These are phyloP conservation scores for Aphodius sticticus DNA, from an alignment of 2,888 invertebrate genomes.

Conservation along the genomic window DNA sequence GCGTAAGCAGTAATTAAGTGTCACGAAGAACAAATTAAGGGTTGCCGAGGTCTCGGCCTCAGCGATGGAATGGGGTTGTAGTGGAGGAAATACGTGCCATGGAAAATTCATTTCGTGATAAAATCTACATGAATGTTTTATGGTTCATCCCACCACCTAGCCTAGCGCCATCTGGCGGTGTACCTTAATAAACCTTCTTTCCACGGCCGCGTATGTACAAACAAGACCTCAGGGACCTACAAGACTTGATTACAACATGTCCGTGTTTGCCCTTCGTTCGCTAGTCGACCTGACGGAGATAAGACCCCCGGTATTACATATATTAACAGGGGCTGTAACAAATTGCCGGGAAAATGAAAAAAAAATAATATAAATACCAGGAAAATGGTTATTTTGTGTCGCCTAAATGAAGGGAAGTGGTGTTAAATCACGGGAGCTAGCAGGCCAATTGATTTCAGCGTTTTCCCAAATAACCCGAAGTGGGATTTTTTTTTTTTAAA, in stretches of 20 bases:
- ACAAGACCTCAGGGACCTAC: conserved; percentile 38
- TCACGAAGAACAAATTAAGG: conserved; percentile 4
- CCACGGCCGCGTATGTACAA: conserved; percentile 38
- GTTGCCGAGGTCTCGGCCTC: background rate
- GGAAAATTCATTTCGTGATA: conserved; percentile 35
- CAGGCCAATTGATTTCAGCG: no score
- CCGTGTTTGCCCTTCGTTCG: background rate
- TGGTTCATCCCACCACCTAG: conserved; percentile 34
- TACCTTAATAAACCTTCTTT: conserved; percentile 40
- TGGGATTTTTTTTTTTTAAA: no score
- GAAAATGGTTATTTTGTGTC: no score
- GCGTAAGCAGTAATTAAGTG: background rate
- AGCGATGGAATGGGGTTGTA: background rate
- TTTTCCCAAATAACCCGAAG: no score
- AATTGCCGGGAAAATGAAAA: background rate
- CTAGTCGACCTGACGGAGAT: background rate
- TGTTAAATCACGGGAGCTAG: no score
- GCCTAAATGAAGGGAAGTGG: no score
- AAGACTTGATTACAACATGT: conserved; percentile 36
- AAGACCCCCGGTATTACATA: conserved; percentile 10
- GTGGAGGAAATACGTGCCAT: background rate
- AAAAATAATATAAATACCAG: background rate
- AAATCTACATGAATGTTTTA: conserved; percentile 42
- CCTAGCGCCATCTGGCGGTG: conserved; percentile 38
- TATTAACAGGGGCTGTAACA: background rate